phyloP scores from a whole-genome alignment of 2,113 vertebrate genomes.

The Cyanocitta stelleri region DNA sequence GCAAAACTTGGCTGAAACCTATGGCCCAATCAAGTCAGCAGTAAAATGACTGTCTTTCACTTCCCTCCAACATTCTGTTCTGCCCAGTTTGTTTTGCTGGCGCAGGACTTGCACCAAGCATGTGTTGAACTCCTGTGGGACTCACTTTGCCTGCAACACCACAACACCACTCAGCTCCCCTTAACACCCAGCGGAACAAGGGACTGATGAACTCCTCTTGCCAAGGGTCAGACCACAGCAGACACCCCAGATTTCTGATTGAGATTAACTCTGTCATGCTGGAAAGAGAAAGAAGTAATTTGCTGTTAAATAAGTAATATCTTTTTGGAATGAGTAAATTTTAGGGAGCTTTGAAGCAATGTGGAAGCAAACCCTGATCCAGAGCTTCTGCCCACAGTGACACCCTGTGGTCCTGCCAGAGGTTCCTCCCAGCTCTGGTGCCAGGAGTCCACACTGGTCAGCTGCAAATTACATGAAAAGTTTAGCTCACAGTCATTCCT shows the following conservation, averaged over 20 bases:
- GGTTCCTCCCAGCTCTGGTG: background rate
- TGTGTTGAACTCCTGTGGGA: background rate
- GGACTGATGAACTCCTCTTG: background rate
- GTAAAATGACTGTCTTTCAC: background rate
- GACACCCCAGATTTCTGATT: background rate
- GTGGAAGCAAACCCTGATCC: background rate
- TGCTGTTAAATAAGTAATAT: background rate
- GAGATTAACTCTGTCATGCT: background rate
- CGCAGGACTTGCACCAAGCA: background rate
- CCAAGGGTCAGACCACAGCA: rapidly evolving
- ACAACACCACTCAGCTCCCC: background rate
- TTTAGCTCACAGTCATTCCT: background rate
- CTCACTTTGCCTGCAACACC: background rate
- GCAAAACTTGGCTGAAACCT: background rate
- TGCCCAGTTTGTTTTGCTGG: background rate
- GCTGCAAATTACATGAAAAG: background rate
- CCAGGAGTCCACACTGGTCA: background rate
- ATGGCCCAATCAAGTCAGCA: background rate
- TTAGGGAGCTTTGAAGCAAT: background rate
- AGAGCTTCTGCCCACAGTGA: background rate
- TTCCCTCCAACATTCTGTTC: background rate
- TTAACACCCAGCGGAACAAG: rapidly evolving
- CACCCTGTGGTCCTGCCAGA: background rate
- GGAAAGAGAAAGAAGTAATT: background rate
- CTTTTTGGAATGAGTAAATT: background rate